Conservation (phyloP, 2,888 invertebrate genomes). For the Cheilosia soror region DNA sequence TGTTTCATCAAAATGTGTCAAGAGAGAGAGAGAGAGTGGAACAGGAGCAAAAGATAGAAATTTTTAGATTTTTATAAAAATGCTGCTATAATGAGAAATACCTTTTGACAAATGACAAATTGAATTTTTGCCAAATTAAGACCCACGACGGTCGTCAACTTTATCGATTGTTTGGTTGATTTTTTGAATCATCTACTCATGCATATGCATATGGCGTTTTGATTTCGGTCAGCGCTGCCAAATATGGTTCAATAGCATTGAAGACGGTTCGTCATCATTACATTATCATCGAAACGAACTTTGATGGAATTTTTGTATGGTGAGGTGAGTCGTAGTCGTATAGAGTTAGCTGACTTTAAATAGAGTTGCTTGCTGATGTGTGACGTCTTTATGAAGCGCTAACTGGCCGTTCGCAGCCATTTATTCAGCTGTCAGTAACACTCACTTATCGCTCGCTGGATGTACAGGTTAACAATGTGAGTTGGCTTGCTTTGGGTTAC, state of each 20-base stretch:
- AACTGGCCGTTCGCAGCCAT: constrained; percentile 11
- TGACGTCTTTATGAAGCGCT: too few species aligned
- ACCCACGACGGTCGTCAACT: constrained; percentile 62
- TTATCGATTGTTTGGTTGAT: not conserved
- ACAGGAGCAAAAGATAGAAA: too few species aligned
- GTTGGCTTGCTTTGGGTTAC: constrained; percentile 10
- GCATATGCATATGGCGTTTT: constrained; percentile 41
- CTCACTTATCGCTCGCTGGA: constrained; percentile 31
- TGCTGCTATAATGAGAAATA: too few species aligned
- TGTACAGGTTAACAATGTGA: constrained; percentile 21
- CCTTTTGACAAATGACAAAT: not conserved
- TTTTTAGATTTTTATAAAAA: too few species aligned
- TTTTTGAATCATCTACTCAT: constrained; percentile 13
- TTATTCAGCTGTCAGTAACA: constrained; percentile 34
- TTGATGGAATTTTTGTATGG: constrained; percentile 34
- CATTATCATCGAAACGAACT: constrained; percentile 51
- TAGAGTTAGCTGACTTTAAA: not conserved
- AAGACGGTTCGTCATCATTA: constrained; percentile 56
- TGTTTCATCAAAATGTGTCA: constrained; percentile 1
- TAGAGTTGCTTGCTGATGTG: too few species aligned
- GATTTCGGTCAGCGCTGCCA: constrained; percentile 61
- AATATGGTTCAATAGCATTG: constrained; percentile 64
- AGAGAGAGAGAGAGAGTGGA: not conserved
- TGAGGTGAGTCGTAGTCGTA: constrained; percentile 8
- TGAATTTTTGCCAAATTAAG: constrained; percentile 55